Percentiles rank a stretch among this genome's conserved stretches.
phyloP scores from a whole-genome alignment of 2,113 vertebrate genomes.

The Heliornis fulica region DNA sequence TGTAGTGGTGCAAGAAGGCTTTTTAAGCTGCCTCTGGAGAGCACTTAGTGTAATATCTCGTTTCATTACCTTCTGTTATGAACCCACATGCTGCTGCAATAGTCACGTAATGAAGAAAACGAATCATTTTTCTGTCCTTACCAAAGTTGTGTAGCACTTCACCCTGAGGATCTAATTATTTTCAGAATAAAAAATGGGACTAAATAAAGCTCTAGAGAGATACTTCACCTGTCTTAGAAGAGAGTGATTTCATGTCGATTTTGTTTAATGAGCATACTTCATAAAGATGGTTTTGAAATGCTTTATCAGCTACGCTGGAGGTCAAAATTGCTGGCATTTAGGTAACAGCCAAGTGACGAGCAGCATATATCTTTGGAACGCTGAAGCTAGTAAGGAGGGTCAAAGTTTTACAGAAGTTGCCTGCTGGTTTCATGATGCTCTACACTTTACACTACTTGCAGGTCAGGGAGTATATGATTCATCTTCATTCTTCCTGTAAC shows the following conservation, averaged over 20 bases:
- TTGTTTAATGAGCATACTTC: neutral
- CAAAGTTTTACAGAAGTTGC: neutral
- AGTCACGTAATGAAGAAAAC: rapidly evolving
- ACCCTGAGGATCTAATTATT: neutral
- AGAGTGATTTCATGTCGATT: neutral
- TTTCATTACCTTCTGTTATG: neutral
- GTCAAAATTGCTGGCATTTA: neutral
- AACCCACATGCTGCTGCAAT: rapidly evolving
- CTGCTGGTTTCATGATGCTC: neutral
- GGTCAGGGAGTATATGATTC: neutral
- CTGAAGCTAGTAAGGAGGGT: neutral
- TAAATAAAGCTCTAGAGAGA: neutral
- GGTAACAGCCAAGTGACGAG: neutral
- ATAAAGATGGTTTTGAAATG: neutral
- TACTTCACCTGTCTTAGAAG: neutral
- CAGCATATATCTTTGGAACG: neutral
- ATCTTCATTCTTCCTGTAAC: neutral
- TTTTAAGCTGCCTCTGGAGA: neutral
- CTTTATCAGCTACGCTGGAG: neutral
- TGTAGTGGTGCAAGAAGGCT: neutral
- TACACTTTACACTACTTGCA: neutral
- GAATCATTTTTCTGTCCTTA: neutral
- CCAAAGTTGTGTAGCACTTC: neutral
- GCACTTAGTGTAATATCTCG: neutral
- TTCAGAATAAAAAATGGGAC: neutral